Evolutionary conservation across 2,113 vertebrate genomes (phyloP), one percentile per base, ranked within the genome.

Genomic region (Dasypus novemcinctus): DNA sequence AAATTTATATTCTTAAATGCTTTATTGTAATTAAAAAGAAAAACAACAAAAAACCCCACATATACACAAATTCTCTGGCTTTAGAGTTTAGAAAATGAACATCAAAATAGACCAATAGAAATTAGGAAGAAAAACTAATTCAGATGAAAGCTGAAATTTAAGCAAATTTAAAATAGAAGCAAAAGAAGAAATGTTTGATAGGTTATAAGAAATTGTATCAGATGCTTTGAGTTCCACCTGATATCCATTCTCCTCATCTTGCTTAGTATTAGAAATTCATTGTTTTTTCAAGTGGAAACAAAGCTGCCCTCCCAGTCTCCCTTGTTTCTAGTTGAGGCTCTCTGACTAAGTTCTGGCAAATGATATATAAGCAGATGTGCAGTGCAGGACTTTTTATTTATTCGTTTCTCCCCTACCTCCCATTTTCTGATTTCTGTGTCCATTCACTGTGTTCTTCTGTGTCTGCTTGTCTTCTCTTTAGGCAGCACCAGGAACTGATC

Each of bases 1-100:
- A 87, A 71, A 95, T 31, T 71, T 80, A 93, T 17, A 75, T 38
- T 80, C 78, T 88, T 27, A 27, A 64, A 41, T 83, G 46, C 75
- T 91, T 92, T 59, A 86, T 43, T 89, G 7, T 66, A 61, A 46
- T 69, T 94, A 72, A 25, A 87, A 93, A 91, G 88, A 59, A 74
- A 27, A 27, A 46, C 11, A 27, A 12, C 13, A 84, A 94, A 93
- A 66, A 49, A 49, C 46, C 1, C 8, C 46, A 49, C 43, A 46
- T 9, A 13, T 61, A 46, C 1, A 29, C 3, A 87, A 69, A 63
- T 3, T 5, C 43, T 76, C 75, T 90, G 21, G 63, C 46, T 59
- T 87, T 43, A 88, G 33, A 54, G 43, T 41, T 69, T 90, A 74
- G 69, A 94, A 71, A 64, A 75, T 25, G 20, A 81, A 20, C 38